These are phyloP conservation scores for Arothron firmamentum DNA, from an alignment of 2,113 vertebrate genomes.

Conservation along the genomic window DNA sequence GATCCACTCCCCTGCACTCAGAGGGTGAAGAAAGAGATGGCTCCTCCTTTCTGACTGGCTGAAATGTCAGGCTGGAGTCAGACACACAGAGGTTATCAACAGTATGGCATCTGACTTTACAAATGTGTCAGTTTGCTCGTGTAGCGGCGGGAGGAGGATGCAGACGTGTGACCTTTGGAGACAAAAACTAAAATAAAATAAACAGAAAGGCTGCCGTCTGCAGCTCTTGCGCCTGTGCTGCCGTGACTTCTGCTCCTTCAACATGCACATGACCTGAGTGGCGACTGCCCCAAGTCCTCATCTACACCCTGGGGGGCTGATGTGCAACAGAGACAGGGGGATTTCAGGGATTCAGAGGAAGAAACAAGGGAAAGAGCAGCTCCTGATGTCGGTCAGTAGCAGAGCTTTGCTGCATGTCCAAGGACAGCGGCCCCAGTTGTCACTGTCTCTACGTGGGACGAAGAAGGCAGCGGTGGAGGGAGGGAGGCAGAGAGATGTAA, in stretches of 20 bases:
- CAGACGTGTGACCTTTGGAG: conserved; percentile 65
- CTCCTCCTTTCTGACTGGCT: conserved; percentile 42
- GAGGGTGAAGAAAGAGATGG: conserved; percentile 46
- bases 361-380: conserved; percentile 62
- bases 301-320: conserved; percentile 50
- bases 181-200: conserved; percentile 38
- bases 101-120: conserved; percentile 51
- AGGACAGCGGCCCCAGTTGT: conserved; percentile 63
- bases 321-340: conserved; percentile 65
- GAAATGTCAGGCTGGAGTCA: conserved; percentile 71
- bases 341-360: conserved; percentile 64
- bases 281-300: conserved; percentile 1
- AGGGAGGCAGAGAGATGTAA: neutral
- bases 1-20: conserved; percentile 6
- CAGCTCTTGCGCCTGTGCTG: conserved; percentile 22
- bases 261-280: conserved; percentile 48
- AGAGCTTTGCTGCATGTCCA: conserved; percentile 58
- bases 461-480: conserved; percentile 52
- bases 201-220: conserved; percentile 41
- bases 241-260: neutral
- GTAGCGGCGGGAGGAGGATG: conserved; percentile 50
- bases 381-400: conserved; percentile 68
- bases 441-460: conserved; percentile 58
- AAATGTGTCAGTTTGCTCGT: conserved; percentile 61
- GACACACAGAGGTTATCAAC: conserved; percentile 59